These are phyloP conservation scores for Phania funesta DNA, from an alignment of 2,888 invertebrate species.

Conservation along the genomic window DNA sequence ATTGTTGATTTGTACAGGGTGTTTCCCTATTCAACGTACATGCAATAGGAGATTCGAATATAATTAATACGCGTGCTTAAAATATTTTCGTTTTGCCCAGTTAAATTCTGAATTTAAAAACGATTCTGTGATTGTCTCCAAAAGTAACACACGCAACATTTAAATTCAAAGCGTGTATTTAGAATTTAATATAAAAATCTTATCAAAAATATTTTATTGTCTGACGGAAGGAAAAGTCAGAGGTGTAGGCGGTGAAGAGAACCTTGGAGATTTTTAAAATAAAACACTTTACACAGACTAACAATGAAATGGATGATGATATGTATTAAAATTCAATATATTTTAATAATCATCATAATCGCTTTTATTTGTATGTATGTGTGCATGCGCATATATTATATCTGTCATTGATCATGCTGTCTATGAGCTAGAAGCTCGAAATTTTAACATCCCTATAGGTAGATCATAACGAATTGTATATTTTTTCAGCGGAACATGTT, in stretches of 20 bases:
- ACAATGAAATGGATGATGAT: too few relatives aligned
- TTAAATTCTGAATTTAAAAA: neutral
- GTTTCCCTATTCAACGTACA: constrained; percentile 39
- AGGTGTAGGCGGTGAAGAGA: neutral
- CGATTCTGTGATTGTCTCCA: constrained; percentile 20
- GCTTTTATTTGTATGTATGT: too few relatives aligned
- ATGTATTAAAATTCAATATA: too few relatives aligned
- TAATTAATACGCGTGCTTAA: constrained; percentile 47
- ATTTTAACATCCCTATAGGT: too few relatives aligned
- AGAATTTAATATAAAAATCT: constrained; percentile 29
- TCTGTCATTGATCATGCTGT: too few relatives aligned
- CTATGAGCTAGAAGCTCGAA: too few relatives aligned
- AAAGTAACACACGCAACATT: constrained; percentile 36
- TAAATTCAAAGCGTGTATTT: constrained; percentile 46
- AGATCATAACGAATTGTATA: too few relatives aligned
- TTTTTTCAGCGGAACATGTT: too few relatives aligned
- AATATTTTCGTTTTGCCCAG: constrained; percentile 14
- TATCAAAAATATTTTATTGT: constrained; percentile 1
- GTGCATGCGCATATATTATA: too few relatives aligned
- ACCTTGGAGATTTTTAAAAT: constrained; percentile 20
- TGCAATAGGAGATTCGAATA: constrained; percentile 16
- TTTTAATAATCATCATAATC: too few relatives aligned
- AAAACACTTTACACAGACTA: neutral
- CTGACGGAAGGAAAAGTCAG: neutral
- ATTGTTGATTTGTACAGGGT: neutral